Evolutionary conservation across 2,888 invertebrate genomes (phyloP), one percentile per base, ranked within the genome.

Genomic region (Heterodera filipjevi): DNA sequence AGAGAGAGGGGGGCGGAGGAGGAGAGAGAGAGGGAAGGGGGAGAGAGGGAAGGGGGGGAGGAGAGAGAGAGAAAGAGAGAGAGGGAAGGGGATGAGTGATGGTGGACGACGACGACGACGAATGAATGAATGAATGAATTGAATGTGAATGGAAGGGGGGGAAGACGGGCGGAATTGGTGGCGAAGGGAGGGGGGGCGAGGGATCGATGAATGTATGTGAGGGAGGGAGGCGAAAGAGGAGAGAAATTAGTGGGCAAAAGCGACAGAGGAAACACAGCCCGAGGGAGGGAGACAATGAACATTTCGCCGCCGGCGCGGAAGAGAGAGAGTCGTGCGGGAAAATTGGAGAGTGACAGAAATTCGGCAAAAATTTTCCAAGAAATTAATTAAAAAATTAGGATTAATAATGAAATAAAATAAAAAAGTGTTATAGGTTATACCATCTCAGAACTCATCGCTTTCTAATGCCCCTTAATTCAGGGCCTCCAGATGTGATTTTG

Each of bases 121-220:
- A 59, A 59, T 27, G 59, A 59, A 59, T 59, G 59, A 59, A 59
- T 59, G 59, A 59, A 59, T 59, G 59, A 27, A n/a, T 59, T 39
- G 39, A 39, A 39, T 39, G 39, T 59, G 59, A 59, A 59, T 59
- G 59, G n/a, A 59, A 27, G 27, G 59, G 59, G 27, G 27, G 27
- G 49, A 12, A 16, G 49, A 49, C 10, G 10, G 49, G 49, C 3
- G 49, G 16, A n/a, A n/a, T n/a, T n/a, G n/a, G n/a, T n/a, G n/a
- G 27, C 59, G 27, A 16, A 12, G 49, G 49, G 16, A 49, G 10
- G 49, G 49, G 8, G 49, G 16, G 12, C 16, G 16, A 49, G 19
- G 49, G 49, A 49, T 49, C 49, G 49, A 49, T 49, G 49, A 14
- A 49, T 14, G 12, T 19, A 14, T 14, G n/a, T n/a, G n/a, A n/a